Conservation (phyloP, 2,797 vertebrate genomes). For the Acestrorhynchus altus region DNA sequence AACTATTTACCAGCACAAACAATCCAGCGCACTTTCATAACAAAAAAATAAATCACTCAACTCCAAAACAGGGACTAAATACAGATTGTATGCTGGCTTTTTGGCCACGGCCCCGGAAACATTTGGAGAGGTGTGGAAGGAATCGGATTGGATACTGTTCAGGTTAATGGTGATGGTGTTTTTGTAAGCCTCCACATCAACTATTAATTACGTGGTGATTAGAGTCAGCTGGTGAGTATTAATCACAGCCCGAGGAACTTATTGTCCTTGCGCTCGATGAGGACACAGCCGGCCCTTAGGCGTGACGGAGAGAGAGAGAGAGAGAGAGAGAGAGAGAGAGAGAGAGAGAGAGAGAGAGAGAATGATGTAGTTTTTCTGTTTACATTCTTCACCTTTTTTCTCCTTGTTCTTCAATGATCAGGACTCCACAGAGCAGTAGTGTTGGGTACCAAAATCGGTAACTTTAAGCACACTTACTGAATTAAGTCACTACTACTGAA, state of each 20-base stretch:
- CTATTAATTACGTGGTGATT: slow-evolving; percentile 92
- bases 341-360: slow-evolving; percentile 18
- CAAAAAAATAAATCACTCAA: background rate
- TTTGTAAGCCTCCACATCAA: slow-evolving; percentile 83
- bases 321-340: slow-evolving; percentile 37
- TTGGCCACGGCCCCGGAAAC: slow-evolving; percentile 60
- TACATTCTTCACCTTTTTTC: too few relatives aligned
- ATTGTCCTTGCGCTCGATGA: slow-evolving; percentile 82
- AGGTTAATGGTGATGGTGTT: slow-evolving; percentile 81
- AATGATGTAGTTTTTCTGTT: too few relatives aligned
- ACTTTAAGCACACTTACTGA: too few relatives aligned
- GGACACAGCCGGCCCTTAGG: slow-evolving; percentile 76
- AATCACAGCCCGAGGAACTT: slow-evolving; percentile 83
- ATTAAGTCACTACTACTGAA: too few relatives aligned
- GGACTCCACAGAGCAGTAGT: too few relatives aligned
- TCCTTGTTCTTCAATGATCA: too few relatives aligned
- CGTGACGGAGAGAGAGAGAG: slow-evolving; percentile 39
- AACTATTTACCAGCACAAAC: slow-evolving; percentile 18
- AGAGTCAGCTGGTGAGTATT: slow-evolving; percentile 86
- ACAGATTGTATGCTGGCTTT: slow-evolving; percentile 37
- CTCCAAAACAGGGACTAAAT: slow-evolving; percentile 23
- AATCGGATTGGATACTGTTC: slow-evolving; percentile 79
- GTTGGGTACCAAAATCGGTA: too few relatives aligned
- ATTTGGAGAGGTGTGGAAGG: slow-evolving; percentile 72
- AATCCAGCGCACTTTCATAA: background rate